Base-by-base conservation (phyloP, 2,797 vertebrate species). In the Buceros bicornis region DNA sequence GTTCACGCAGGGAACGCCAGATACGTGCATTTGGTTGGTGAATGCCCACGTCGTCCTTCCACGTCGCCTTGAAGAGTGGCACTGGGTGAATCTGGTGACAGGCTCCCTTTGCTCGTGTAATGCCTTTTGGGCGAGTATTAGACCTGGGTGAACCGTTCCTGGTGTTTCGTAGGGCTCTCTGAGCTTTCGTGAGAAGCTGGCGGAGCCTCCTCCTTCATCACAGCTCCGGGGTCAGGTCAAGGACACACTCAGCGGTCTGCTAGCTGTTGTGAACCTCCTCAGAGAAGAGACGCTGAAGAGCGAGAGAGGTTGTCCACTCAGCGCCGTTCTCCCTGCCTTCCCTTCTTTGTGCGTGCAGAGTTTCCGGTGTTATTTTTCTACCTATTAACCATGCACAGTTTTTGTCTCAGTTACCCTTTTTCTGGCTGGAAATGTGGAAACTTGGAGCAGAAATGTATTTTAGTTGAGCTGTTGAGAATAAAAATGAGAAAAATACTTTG, bases 341-440 rank as follows among this genome's bases (percentile, higher is more conserved):
- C 18, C 24, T 84, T 54, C 69, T 81, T 73, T 14, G 4, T 74
- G 53, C 2, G 1, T 70, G n/a, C 53, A 13, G 58, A 86, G 54
- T 91, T 95, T 88, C 69, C 62, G 2, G 1, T 71, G 82, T 61
- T 92, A 11, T 28, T 93, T 96, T 94, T 80, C 64, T 83, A 82
- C 35, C 73, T 78, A 11, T 81, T 86, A 79, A 26, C 66, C 14
- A 4, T 16, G 64, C 72, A 69, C 40, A 67, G 2, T 66, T 95
- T 93, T 90, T 79, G 42, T 86, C 83, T 86, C 13, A 3, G n/a
- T 86, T 90, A 62, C 54, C 14, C 47, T 88, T 90, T 60, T n/a
- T 76, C 82, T 94, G 91, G 42, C 12, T 16, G 80, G 80, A 92
- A 95, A 73, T 12, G 7, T 53, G 73, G 83, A 94, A 95, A 84